Base-by-base conservation (phyloP, 2,888 invertebrate species). In the Volucella zonaria region DNA sequence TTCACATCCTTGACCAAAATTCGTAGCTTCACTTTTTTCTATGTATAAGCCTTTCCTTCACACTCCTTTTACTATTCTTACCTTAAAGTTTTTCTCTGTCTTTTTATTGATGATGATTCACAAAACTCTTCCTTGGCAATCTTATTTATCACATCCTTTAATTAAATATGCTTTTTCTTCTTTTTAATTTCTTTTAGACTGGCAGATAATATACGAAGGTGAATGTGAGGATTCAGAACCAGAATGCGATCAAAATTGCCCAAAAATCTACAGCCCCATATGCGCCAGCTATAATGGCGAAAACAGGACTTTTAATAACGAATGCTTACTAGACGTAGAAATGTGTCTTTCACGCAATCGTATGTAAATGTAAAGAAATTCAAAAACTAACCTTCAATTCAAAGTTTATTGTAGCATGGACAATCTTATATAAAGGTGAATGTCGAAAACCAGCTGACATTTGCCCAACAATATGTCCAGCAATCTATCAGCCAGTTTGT, bases 201-300 rank as follows among this genome's bases (percentile, higher is more conserved):
- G 85, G 85, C 10, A 66, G 1, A n/a, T 85, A 11, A 73, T 47
- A 51, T 12, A 82, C 38, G 14, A 62, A 1, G 76, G 85, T n/a
- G 77, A 73, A 45, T 82, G 82, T 43, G 14, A 43, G 43, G 68
- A 66, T 0, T 18, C 54, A 6, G 70, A 64, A 9, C 54, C 51
- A 12, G 8, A 45, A 23, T 85, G 83, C 42, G 43, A 85, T 12
- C 14, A 47, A 15, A 14, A 18, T 15, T 85, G 85, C 40, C 80
- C 80, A n/a, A 68, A 3, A 43, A 85, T 85, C 10, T 85, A 73
- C 58, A 80, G 85, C 15, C 85, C 85, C 1, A 10, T 85, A n/a
- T 85, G 85, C 38, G 85, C 85, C 11, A 68, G 76, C 18, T 77
- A 71, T 3, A 56, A 85, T 14, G 85, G 80, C 9, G 42, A 80